phyloP scores from a whole-genome alignment of 2,888 invertebrate genomes.

The Synanthedon formicaeformis region DNA sequence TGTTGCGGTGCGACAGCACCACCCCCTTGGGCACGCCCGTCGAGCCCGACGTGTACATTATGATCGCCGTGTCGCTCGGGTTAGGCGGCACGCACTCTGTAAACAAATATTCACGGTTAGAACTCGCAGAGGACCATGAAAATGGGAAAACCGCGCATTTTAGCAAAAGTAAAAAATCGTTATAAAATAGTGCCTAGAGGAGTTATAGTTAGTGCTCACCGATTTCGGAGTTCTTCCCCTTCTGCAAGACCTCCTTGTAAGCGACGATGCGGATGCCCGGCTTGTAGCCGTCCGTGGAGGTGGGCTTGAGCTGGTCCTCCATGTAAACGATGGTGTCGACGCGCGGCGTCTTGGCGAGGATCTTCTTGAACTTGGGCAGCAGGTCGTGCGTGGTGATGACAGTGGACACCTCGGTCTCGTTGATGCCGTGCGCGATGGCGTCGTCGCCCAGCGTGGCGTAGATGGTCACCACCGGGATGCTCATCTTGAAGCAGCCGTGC shows the following conservation, averaged over 20 bases:
- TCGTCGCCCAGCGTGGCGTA: slow-evolving; percentile 98
- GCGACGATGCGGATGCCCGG: slow-evolving; percentile 78
- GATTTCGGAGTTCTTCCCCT: slow-evolving; percentile 42
- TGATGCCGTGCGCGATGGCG: slow-evolving; percentile 95
- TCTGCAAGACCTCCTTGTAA: slow-evolving; percentile 73
- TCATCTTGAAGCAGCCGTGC: slow-evolving; percentile 88
- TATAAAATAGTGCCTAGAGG: too few relatives aligned
- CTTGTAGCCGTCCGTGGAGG: slow-evolving; percentile 79
- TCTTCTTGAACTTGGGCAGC: slow-evolving; percentile 88
- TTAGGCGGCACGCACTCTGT: slow-evolving; percentile 73
- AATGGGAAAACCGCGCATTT: too few relatives aligned
- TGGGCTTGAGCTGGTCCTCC: slow-evolving; percentile 86
- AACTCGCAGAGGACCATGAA: too few relatives aligned
- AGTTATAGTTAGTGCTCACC: slow-evolving; percentile 30
- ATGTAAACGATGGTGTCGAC: slow-evolving; percentile 87
- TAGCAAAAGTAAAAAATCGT: background rate
- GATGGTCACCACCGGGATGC: slow-evolving; percentile 90
- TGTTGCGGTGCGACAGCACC: slow-evolving; percentile 83
- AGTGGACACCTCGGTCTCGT: slow-evolving; percentile 94
- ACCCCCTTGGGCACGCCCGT: slow-evolving; percentile 96
- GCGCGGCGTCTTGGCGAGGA: slow-evolving; percentile 77
- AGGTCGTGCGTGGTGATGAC: slow-evolving; percentile 94
- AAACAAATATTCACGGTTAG: slow-evolving; percentile 10
- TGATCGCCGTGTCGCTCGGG: slow-evolving; percentile 88
- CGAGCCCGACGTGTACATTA: slow-evolving; percentile 99